These are phyloP conservation scores for Drosophila borealis DNA, from an alignment of 2,888 invertebrate genomes.

Conservation along the genomic window DNA sequence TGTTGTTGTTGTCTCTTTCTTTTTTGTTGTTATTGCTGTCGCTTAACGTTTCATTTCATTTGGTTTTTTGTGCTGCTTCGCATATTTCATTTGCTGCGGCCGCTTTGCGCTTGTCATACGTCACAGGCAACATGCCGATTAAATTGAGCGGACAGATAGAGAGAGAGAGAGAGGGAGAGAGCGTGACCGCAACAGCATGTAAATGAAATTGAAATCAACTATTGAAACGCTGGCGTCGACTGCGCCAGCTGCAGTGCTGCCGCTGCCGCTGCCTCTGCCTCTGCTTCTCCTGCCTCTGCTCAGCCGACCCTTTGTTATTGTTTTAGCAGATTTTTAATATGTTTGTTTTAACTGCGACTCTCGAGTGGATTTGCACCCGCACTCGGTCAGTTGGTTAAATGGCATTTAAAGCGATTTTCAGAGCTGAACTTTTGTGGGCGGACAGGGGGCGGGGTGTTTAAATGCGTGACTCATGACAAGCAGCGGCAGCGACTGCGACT, in stretches of 20 bases:
- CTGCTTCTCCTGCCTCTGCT: not conserved
- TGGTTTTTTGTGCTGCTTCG: conserved; percentile 43
- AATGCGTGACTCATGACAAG: conserved; percentile 33
- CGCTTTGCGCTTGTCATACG: conserved; percentile 50
- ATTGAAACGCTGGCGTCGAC: conserved; percentile 25
- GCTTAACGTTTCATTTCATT: conserved; percentile 52
- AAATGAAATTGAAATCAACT: conserved; percentile 50
- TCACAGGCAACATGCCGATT: conserved; percentile 42
- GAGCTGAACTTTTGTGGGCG: not conserved
- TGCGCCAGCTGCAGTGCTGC: conserved; percentile 4
- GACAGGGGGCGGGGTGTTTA: not conserved
- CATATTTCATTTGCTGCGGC: conserved; percentile 46
- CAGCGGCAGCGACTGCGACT: not conserved
- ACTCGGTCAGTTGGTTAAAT: conserved; percentile 63
- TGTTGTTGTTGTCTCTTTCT: conserved; percentile 22
- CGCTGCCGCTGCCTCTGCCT: not conserved
- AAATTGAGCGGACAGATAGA: conserved; percentile 6
- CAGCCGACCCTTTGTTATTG: conserved; percentile 3
- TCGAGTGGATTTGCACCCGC: conserved; percentile 34
- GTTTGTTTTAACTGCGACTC: conserved; percentile 18
- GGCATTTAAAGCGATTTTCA: conserved; percentile 27
- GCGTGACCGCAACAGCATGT: conserved; percentile 4
- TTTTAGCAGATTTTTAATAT: conserved; percentile 9
- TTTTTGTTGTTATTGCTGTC: conserved; percentile 26
- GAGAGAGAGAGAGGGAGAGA: not conserved